A percentile compares a stretch with the other conserved stretches of the same genome.
phyloP scores from a whole-genome alignment of 2,888 invertebrate species.

The Hypselothyrea guttata region DNA sequence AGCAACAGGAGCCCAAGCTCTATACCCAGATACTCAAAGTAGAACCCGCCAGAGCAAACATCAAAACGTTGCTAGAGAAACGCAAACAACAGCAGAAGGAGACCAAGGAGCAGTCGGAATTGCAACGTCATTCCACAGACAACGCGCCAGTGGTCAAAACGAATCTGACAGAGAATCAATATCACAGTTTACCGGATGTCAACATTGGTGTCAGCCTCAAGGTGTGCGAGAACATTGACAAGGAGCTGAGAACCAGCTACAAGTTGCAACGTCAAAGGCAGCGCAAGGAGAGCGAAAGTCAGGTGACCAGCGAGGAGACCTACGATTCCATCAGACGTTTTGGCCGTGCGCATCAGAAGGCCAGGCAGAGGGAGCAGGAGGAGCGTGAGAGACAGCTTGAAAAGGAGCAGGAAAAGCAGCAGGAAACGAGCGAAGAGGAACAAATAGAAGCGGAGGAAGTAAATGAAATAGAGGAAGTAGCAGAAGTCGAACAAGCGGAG shows the following conservation, averaged over 20 bases:
- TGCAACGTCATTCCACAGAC: slow-evolving; percentile 68
- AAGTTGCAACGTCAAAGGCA: slow-evolving; percentile 73
- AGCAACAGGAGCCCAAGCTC: slow-evolving; percentile 46
- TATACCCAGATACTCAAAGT: slow-evolving; percentile 76
- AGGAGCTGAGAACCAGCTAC: slow-evolving; percentile 84
- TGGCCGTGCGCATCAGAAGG: slow-evolving; percentile 80
- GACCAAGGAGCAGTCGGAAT: slow-evolving; percentile 34
- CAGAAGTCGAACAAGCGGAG: too few relatives aligned
- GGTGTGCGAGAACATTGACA: slow-evolving; percentile 88
- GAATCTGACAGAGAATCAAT: slow-evolving; percentile 86
- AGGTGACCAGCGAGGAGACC: slow-evolving; percentile 73
- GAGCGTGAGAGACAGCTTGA: slow-evolving; percentile 52
- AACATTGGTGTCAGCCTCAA: slow-evolving; percentile 87
- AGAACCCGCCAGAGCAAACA: slow-evolving; percentile 81
- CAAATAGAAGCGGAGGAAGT: slow-evolving; percentile 15
- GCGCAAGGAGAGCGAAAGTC: slow-evolving; percentile 49
- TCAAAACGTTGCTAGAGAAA: slow-evolving; percentile 83
- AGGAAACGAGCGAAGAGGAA: slow-evolving; percentile 25
- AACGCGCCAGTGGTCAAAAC: slow-evolving; percentile 53
- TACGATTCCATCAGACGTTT: slow-evolving; percentile 81
- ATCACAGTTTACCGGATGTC: slow-evolving; percentile 88
- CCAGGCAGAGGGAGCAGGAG: slow-evolving; percentile 75
- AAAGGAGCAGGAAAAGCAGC: slow-evolving; percentile 34
- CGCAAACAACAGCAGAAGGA: slow-evolving; percentile 60
- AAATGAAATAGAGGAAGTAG: neutral